Conservation (phyloP, 2,888 invertebrate species). For the Galeopsomyia nigrocyanea region DNA sequence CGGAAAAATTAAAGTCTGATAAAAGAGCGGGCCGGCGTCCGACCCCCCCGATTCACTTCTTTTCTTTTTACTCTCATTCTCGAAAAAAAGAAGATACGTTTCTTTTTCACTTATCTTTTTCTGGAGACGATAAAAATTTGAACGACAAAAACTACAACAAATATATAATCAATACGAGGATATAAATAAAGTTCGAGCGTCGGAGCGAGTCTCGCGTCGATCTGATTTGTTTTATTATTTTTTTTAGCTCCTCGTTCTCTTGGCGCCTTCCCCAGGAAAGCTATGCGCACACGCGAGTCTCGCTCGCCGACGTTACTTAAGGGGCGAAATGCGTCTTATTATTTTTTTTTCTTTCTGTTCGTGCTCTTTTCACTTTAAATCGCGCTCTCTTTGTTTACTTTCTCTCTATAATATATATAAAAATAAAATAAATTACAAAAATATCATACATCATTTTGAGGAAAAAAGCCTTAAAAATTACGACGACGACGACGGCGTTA, state of each 20-base stretch:
- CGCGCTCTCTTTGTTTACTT: slow-evolving; percentile 37
- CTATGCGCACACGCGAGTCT: slow-evolving; percentile 16
- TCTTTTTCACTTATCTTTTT: slow-evolving; percentile 9
- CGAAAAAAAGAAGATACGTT: slow-evolving; percentile 8
- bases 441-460: slow-evolving; percentile 51
- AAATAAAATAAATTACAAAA: slow-evolving; percentile 51
- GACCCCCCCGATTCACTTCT: slow-evolving; percentile 32
- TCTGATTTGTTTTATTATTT: not conserved
- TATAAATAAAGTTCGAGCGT: slow-evolving; percentile 43
- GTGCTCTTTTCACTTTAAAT: slow-evolving; percentile 11
- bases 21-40: slow-evolving; percentile 45
- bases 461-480: slow-evolving; percentile 50
- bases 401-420: slow-evolving; percentile 49
- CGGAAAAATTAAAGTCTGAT: slow-evolving; percentile 33
- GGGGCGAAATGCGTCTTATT: slow-evolving; percentile 34
- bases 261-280: slow-evolving; percentile 9
- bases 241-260: not conserved
- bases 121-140: slow-evolving; percentile 48
- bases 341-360: slow-evolving; percentile 25
- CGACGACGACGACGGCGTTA: slow-evolving; percentile 42
- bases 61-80: not conserved
- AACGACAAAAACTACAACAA: slow-evolving; percentile 51
- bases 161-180: slow-evolving; percentile 48
- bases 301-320: not conserved
- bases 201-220: slow-evolving; percentile 13